Base-by-base conservation (phyloP, 2,113 vertebrate genomes). In the Coryphaenoides rupestris region DNA sequence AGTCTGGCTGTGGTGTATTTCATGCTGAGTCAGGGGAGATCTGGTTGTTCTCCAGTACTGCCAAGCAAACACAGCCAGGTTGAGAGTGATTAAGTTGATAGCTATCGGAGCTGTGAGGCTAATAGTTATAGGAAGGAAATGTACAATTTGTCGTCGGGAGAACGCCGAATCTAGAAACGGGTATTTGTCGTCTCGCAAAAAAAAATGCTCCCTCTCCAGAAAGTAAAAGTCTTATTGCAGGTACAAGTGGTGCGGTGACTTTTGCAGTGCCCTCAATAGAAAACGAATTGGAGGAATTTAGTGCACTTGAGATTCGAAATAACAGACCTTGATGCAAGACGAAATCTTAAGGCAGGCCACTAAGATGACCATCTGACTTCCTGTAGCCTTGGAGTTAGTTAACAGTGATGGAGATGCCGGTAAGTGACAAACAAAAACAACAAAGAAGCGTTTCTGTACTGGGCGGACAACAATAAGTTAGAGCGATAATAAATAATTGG, bases 311-410 rank as follows among this genome's bases (percentile, higher is more conserved):
- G n/a, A n/a, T n/a, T n/a, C n/a, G n/a, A n/a, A n/a, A n/a, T n/a
- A n/a, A n/a, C n/a, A n/a, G n/a, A n/a, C n/a, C n/a, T n/a, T n/a
- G n/a, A n/a, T n/a, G n/a, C n/a, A n/a, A n/a, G n/a, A n/a, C n/a
- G n/a, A n/a, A n/a, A n/a, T n/a, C n/a, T n/a, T n/a, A n/a, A 63
- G 55, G 52, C 69, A 58, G 62, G 55, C 52, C 69, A 58, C 63
- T 22, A 14, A 19, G 62, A 73, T 15, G 47, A 79, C 53, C 68
- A 56, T 64, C 70, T 79, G 15, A 73, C 74, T 72, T 73, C 74
- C 84, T 85, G 83, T 82, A n/a, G 83, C 66, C 72, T 85, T 82
- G 89, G 87, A 77, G 66, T 84, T 89, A 84, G 79, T 83, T 73
- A 87, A 75, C 64, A 81, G 83, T 84, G 82, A 76, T 78, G 65